Evolutionary conservation across 2,113 vertebrate species (phyloP).

Genomic region (Scartelaos histophorus): DNA sequence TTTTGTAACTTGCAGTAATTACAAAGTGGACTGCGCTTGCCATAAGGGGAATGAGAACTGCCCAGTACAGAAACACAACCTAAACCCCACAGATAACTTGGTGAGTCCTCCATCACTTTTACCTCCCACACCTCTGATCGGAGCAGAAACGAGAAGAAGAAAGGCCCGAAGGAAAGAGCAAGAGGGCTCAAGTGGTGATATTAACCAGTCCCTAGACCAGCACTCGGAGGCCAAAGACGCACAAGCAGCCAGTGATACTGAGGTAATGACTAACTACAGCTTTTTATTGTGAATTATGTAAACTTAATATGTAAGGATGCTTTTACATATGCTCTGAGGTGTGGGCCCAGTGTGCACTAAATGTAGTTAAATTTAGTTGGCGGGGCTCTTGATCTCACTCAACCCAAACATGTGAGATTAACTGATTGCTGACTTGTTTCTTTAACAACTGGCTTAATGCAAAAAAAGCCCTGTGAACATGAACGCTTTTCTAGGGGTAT

Average conservation of each 20-base stretch:
- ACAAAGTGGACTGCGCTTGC: constrained; percentile 99
- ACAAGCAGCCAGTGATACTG: constrained; percentile 81
- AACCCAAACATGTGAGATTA: too few species aligned
- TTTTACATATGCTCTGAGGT: too few species aligned
- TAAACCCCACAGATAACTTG: constrained; percentile 82
- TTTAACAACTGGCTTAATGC: too few species aligned
- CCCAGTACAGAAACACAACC: constrained; percentile 96
- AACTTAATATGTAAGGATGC: too few species aligned
- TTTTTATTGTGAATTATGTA: not conserved
- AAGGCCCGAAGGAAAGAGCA: constrained; percentile 91
- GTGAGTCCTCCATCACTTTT: constrained; percentile 81
- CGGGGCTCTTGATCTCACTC: too few species aligned
- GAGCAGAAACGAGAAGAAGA: constrained; percentile 91
- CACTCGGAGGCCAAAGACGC: constrained; percentile 73
- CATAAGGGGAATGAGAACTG: constrained; percentile 98
- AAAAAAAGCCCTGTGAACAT: too few species aligned
- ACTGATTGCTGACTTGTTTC: too few species aligned
- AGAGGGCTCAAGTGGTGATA: constrained; percentile 79
- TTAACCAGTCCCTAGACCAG: constrained; percentile 81
- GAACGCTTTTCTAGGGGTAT: too few species aligned
- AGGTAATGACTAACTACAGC: constrained; percentile 75
- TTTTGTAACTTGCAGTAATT: constrained; percentile 81
- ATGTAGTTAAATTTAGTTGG: not conserved
- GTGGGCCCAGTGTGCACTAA: not conserved
- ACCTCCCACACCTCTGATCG: constrained; percentile 78